Evolutionary conservation across 2,797 vertebrate species (phyloP).

Genomic region (Mormyrops boulengeri): DNA sequence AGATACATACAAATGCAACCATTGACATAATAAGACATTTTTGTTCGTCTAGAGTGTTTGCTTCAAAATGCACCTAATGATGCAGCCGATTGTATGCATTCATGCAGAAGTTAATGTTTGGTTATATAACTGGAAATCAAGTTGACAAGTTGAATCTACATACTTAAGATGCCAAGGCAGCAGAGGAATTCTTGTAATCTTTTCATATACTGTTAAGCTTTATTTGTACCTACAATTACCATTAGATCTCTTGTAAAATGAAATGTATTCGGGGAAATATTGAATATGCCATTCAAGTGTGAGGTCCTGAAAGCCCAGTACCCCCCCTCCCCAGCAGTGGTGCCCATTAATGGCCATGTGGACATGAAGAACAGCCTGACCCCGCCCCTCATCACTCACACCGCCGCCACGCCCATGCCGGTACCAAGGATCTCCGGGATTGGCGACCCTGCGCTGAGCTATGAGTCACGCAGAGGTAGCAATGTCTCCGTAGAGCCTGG

Average conservation of each 20-base stretch:
- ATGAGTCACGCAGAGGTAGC: slow-evolving; percentile 73
- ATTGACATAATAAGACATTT: slow-evolving; percentile 3
- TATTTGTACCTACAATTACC: not conserved
- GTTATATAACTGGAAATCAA: not conserved
- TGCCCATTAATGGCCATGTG: slow-evolving; percentile 78
- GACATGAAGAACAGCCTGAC: slow-evolving; percentile 84
- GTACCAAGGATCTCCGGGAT: slow-evolving; percentile 76
- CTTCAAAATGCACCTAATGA: not conserved
- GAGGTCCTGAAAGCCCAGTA: not conserved
- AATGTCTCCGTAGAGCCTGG: slow-evolving; percentile 71
- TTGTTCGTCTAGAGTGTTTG: not conserved
- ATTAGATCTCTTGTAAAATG: not conserved
- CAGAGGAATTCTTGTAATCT: not conserved
- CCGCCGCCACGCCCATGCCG: slow-evolving; percentile 91
- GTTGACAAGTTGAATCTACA: not conserved
- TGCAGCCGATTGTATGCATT: not conserved
- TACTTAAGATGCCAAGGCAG: not conserved
- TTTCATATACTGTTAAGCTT: not conserved
- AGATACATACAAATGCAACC: not conserved
- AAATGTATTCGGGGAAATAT: not conserved
- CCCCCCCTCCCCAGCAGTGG: slow-evolving; percentile 53
- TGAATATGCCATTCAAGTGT: not conserved
- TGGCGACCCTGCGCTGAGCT: slow-evolving; percentile 61
- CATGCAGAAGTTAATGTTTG: not conserved
- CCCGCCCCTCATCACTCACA: slow-evolving; percentile 96